A percentile compares a stretch with the other conserved stretches of the same genome.
Evolutionary conservation across 2,797 vertebrate genomes (phyloP).

Genomic region (Florisuga fusca): DNA sequence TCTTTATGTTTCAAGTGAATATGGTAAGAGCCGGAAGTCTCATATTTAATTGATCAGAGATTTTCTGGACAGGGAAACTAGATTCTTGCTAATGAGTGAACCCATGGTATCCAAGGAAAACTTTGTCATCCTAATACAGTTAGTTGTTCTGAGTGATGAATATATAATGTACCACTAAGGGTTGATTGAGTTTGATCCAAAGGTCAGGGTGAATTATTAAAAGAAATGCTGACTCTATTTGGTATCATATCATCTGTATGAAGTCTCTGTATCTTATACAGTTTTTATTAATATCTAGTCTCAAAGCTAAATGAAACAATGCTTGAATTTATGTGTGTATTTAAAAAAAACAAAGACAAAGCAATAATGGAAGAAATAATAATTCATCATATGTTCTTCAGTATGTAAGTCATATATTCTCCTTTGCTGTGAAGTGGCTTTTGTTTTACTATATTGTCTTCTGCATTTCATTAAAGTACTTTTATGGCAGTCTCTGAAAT

Average conservation of each 20-base stretch:
- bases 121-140: background rate
- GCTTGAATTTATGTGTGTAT: background rate
- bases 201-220: background rate
- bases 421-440: background rate
- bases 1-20: background rate
- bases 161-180: background rate
- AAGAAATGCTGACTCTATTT: background rate
- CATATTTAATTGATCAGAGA: background rate
- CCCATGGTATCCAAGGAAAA: background rate
- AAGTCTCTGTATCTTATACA: background rate
- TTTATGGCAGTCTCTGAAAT: constrained; percentile 6
- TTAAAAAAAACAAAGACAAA: background rate
- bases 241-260: background rate
- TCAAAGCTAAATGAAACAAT: background rate
- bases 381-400: background rate
- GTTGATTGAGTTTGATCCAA: background rate
- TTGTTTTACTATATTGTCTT: background rate
- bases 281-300: background rate
- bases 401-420: background rate
- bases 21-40: background rate
- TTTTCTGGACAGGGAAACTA: background rate
- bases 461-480: constrained; percentile 29
- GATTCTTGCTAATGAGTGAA: background rate
- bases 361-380: background rate
- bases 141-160: background rate